Conservation (phyloP, 2,797 vertebrate species). For the Furcifer pardalis region DNA sequence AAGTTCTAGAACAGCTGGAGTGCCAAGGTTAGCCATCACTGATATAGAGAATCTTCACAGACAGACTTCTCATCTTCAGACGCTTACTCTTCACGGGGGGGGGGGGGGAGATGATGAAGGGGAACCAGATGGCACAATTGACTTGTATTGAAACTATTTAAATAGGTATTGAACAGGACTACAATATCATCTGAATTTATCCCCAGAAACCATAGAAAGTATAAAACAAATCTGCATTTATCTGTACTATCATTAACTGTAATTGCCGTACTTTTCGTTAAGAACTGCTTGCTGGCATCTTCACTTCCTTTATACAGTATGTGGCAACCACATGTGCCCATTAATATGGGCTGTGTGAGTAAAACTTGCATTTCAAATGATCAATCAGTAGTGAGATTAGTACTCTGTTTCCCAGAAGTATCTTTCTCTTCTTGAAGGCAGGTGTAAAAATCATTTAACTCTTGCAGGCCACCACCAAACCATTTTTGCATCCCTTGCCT, state of each 20-base stretch:
- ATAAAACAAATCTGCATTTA: not conserved
- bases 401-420: slow-evolving; percentile 52
- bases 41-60: not conserved
- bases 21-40: too few relatives aligned
- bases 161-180: too few relatives aligned
- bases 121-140: too few relatives aligned
- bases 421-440: slow-evolving; percentile 33
- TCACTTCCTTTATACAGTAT: too few relatives aligned
- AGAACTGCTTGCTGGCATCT: not conserved
- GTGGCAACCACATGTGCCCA: not conserved
- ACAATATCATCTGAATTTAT: too few relatives aligned
- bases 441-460: too few relatives aligned
- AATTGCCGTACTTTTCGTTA: not conserved
- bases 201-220: not conserved
- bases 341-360: slow-evolving; percentile 24
- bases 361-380: slow-evolving; percentile 1
- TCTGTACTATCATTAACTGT: not conserved
- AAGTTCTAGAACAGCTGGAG: too few relatives aligned
- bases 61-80: not conserved
- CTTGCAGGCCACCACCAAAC: too few relatives aligned
- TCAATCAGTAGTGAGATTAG: slow-evolving; percentile 26
- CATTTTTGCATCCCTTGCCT: too few relatives aligned
- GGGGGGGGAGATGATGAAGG: too few relatives aligned
- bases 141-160: too few relatives aligned
- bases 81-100: too few relatives aligned